Evolutionary conservation across 2,113 vertebrate species (phyloP).

Genomic region (Rhabdomys dilectus): DNA sequence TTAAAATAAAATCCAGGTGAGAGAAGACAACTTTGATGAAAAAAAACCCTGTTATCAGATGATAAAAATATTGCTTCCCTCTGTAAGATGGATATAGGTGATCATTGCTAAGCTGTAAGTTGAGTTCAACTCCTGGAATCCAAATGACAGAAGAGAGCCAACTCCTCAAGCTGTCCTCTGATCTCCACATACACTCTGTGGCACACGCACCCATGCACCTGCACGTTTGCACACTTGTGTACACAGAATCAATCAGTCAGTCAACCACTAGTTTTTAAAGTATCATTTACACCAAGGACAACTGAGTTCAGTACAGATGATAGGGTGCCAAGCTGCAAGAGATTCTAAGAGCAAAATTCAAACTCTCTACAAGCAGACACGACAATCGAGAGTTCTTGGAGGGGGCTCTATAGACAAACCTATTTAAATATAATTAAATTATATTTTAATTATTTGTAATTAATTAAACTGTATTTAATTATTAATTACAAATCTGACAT

Average conservation of each 20-base stretch:
- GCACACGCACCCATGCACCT: neutral
- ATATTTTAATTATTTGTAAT: no score
- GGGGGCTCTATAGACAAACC: neutral
- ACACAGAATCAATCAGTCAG: neutral
- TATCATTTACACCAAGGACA: neutral
- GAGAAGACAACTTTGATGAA: constrained; percentile 15
- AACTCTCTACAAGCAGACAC: neutral
- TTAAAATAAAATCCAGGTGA: neutral
- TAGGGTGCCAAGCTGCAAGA: neutral
- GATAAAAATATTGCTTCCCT: neutral
- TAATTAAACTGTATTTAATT: no score
- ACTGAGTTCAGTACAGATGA: neutral
- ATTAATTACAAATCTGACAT: neutral
- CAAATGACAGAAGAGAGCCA: neutral
- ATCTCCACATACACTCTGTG: neutral
- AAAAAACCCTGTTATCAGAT: neutral
- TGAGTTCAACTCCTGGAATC: neutral
- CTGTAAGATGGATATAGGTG: neutral
- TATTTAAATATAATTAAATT: neutral
- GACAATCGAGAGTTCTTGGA: neutral
- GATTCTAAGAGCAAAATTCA: constrained; percentile 34
- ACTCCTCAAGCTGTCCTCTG: neutral
- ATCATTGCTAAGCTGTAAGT: neutral
- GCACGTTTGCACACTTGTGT: neutral
- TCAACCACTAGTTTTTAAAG: neutral